These are phyloP conservation scores for Erannis defoliaria DNA, from an alignment of 2,888 invertebrate species.

Conservation along the genomic window DNA sequence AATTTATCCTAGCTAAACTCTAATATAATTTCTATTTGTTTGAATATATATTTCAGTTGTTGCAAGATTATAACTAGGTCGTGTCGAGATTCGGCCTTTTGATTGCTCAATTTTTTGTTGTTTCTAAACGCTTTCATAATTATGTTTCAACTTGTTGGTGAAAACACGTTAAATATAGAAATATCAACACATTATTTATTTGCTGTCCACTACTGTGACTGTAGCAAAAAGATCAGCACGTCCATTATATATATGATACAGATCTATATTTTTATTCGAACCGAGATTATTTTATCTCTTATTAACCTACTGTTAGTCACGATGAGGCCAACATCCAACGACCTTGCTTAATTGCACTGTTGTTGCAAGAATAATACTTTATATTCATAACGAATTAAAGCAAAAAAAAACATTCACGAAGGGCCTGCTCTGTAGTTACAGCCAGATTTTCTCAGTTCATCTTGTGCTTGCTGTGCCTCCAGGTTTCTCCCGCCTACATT, in stretches of 20 bases:
- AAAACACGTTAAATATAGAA: conserved; percentile 30
- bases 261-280: conserved; percentile 4
- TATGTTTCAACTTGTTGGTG: conserved; percentile 32
- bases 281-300: conserved; percentile 12
- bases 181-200: conserved; percentile 10
- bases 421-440: background rate
- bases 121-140: conserved; percentile 46
- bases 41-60: conserved; percentile 44
- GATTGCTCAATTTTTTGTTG: conserved; percentile 43
- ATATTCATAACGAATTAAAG: conserved; percentile 8
- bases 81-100: conserved; percentile 45
- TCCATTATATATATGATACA: background rate
- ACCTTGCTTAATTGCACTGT: conserved; percentile 18
- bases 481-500: too few relatives aligned
- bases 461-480: background rate
- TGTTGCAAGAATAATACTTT: conserved; percentile 8
- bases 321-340: conserved; percentile 6
- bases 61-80: conserved; percentile 46
- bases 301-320: conserved; percentile 14
- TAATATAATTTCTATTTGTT: conserved; percentile 28
- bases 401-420: conserved; percentile 1
- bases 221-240: background rate
- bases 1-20: conserved; percentile 21
- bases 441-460: background rate
- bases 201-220: background rate